A percentile compares a stretch with the other conserved stretches of the same genome.
phyloP scores from a whole-genome alignment of 1,140 invertebrate species.

The Drosophila kurseongensis region DNA sequence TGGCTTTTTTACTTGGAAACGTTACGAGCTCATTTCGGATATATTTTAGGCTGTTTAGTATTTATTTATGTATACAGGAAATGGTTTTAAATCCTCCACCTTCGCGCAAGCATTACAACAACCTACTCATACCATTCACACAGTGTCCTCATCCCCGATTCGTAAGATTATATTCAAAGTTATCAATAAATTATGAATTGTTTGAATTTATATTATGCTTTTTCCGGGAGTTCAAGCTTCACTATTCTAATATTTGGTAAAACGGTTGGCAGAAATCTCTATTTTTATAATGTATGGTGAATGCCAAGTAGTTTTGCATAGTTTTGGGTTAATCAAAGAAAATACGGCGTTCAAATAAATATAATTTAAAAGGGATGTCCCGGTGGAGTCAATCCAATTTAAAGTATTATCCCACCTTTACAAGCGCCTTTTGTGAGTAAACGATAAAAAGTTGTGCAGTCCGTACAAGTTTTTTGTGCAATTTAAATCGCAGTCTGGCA shows the following conservation, averaged over 20 bases:
- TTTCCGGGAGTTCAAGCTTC: too few species aligned
- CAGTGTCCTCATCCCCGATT: constrained; percentile 21
- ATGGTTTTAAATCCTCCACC: constrained; percentile 27
- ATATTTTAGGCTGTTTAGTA: constrained; percentile 51
- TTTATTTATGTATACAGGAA: constrained; percentile 45
- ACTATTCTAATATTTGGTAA: too few species aligned
- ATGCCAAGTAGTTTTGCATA: neutral
- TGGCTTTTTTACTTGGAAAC: constrained; percentile 9
- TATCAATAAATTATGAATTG: constrained; percentile 48
- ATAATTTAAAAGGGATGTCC: neutral
- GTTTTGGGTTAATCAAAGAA: too few species aligned
- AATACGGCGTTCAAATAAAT: too few species aligned
- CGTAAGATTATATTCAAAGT: constrained; percentile 25
- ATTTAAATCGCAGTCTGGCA: constrained; percentile 15
- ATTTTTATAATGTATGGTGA: too few species aligned
- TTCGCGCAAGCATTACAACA: constrained; percentile 41
- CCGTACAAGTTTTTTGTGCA: constrained; percentile 21
- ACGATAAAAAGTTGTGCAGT: constrained; percentile 15
- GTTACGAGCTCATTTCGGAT: constrained; percentile 7
- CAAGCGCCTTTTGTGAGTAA: constrained; percentile 4
- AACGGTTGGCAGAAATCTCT: too few species aligned
- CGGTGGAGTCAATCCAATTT: neutral
- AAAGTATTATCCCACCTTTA: constrained; percentile 4
- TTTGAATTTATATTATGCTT: constrained; percentile 9
- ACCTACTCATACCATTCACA: neutral